Evolutionary conservation across 2,888 invertebrate species (phyloP).

Genomic region (Ochropleura leucogaster): DNA sequence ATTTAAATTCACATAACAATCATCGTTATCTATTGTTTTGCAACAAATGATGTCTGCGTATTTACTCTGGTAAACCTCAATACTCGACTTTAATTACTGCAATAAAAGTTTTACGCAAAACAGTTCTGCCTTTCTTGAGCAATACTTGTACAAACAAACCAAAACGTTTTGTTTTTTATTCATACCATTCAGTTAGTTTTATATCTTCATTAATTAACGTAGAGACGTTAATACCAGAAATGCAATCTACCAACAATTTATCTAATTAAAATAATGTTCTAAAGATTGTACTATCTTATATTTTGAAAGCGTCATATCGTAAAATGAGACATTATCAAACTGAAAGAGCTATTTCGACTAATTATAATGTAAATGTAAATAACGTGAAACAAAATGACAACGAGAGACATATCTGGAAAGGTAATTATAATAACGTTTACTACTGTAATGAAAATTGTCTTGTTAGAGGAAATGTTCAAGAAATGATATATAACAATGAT

Average conservation of each 20-base stretch:
- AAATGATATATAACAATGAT: conserved; percentile 64
- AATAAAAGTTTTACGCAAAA: conserved; percentile 42
- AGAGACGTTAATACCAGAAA: conserved; percentile 2
- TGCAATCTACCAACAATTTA: conserved; percentile 11
- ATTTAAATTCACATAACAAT: background rate
- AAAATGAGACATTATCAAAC: conserved; percentile 40
- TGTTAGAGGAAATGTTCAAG: conserved; percentile 29
- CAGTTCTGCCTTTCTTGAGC: conserved; percentile 36
- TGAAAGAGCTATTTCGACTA: conserved; percentile 42
- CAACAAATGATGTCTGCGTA: conserved; percentile 8
- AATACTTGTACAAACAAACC: conserved; percentile 26
- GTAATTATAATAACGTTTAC: conserved; percentile 1
- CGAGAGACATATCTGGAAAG: conserved; percentile 3
- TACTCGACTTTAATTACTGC: conserved; percentile 38
- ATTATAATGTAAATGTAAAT: conserved; percentile 39
- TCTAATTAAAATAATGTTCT: conserved; percentile 46
- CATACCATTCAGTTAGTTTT: background rate
- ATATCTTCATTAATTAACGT: conserved; percentile 15
- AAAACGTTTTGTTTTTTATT: conserved; percentile 19
- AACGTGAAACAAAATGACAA: conserved; percentile 2
- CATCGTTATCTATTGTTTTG: conserved; percentile 1
- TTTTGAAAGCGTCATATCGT: conserved; percentile 49
- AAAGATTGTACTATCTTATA: conserved; percentile 44
- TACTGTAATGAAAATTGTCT: background rate
- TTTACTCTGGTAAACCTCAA: conserved; percentile 38